Conservation (phyloP, 2,888 invertebrate species). For the Dioctria linearis region DNA sequence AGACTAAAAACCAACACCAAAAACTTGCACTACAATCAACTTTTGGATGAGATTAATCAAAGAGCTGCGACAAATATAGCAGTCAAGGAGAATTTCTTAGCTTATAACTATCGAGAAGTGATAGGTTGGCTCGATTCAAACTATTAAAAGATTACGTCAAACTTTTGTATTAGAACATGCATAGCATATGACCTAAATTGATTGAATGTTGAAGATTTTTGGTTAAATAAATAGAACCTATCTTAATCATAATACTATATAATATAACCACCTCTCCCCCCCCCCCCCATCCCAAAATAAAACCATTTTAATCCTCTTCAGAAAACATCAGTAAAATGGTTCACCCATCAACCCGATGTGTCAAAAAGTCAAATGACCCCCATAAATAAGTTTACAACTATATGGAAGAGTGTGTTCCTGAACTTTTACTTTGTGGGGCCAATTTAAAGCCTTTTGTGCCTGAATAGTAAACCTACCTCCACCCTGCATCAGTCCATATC, state of each 20-base stretch:
- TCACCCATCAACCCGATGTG: slow-evolving; percentile 53
- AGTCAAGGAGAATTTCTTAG: slow-evolving; percentile 18
- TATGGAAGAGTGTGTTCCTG: slow-evolving; percentile 52
- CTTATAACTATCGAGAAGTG: slow-evolving; percentile 16
- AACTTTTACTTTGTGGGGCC: slow-evolving; percentile 55
- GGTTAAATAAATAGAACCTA: too few relatives aligned
- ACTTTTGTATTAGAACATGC: background rate
- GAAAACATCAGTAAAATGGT: slow-evolving; percentile 49
- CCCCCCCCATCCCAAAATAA: slow-evolving; percentile 7
- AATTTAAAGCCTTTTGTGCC: slow-evolving; percentile 52
- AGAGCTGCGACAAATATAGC: background rate
- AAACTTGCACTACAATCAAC: background rate
- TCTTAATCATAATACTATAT: too few relatives aligned
- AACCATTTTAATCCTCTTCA: slow-evolving; percentile 49
- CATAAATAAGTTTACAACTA: slow-evolving; percentile 57
- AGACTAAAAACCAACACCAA: background rate
- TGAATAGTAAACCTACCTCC: too few relatives aligned
- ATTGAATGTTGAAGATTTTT: background rate
- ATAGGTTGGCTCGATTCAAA: slow-evolving; percentile 15
- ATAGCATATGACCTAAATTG: too few relatives aligned
- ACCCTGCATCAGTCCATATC: too few relatives aligned
- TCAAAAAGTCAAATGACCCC: slow-evolving; percentile 59
- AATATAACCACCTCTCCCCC: too few relatives aligned
- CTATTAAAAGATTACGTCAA: slow-evolving; percentile 11
- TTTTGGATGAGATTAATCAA: background rate